Base-by-base conservation (phyloP, 2,113 vertebrate species). In the Protomyctophum bolini region DNA sequence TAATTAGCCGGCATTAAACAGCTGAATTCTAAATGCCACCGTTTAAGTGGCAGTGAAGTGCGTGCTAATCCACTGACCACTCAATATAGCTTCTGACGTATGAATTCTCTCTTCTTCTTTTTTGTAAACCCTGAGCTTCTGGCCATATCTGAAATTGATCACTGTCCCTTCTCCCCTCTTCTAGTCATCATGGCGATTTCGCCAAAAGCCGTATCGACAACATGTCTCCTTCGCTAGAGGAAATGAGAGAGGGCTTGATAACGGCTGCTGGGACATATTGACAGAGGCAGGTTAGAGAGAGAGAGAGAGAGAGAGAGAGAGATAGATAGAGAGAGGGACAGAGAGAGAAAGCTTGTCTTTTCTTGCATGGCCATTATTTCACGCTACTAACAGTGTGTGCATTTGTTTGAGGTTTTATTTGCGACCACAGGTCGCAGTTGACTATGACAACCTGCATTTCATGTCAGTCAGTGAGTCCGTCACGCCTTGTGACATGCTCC, bases 81-180 rank as follows among this genome's bases (percentile, higher is more conserved):
- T 91, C 91, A 80, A 90, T 90, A 91, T 81, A 80, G 75, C 86
- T 91, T 92, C 91, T 88, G 86, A 88, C 12, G 82, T 90, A 86
- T 91, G 88, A 90, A 91, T 91, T 92, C 91, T 90, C 82, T 84
- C 90, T 87, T 91, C 21, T 21, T 21, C 21, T 21, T 21, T 88
- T 91, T 91, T 79, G 89, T 89, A 87, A 91, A 92, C 87, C 81
- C 72, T 82, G 77, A 58, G 85, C 88, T 84, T 67, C 54, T 47
- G 84, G 86, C 81, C 84, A 84, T 88, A 87, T 90, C 90, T 91
- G 79, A 87, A 92, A 92, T 91, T 91, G 90, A 92, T 89, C 87
- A 85, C 77, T 66, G 60, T 83, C 82, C 21, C 21, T 21, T 71
- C 84, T 66, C 68, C 63, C 72, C 78, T 54, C 61, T 7, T 63